Conservation (phyloP, 2,113 vertebrate genomes). For the Lophochroa leadbeateri region DNA sequence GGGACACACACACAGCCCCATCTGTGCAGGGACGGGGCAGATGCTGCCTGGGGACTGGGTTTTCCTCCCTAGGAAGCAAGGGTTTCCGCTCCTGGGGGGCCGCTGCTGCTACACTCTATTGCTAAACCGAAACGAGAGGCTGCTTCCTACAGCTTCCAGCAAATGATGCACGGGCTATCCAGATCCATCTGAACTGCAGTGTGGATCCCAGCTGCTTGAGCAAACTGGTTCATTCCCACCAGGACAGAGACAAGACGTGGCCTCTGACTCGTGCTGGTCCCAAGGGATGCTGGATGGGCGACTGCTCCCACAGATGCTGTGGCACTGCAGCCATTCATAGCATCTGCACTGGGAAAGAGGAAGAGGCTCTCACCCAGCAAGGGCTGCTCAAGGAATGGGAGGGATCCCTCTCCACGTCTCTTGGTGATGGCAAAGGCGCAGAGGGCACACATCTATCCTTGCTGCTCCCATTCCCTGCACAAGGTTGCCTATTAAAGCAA, state of each 20-base stretch:
- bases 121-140: background rate
- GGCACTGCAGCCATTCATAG: background rate
- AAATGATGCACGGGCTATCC: accelerated
- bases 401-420: background rate
- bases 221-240: background rate
- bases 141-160: background rate
- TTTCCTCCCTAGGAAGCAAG: background rate
- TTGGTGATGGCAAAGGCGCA: accelerated
- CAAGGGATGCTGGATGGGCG: background rate
- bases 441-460: background rate
- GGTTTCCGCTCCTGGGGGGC: background rate
- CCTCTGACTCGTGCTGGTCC: background rate
- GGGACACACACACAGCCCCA: background rate
- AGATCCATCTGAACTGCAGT: background rate
- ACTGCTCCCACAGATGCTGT: background rate
- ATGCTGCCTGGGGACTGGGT: background rate
- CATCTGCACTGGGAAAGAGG: background rate
- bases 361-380: background rate
- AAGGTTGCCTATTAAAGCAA: background rate
- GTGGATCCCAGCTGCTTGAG: background rate
- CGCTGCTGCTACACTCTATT: background rate
- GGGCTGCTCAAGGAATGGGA: background rate
- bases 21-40: background rate
- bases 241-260: accelerated
- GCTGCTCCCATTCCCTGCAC: background rate